Evolutionary conservation across 1,140 invertebrate genomes (phyloP), one percentile per base, ranked within the genome.

Genomic region (Philopotamus ludificatus): DNA sequence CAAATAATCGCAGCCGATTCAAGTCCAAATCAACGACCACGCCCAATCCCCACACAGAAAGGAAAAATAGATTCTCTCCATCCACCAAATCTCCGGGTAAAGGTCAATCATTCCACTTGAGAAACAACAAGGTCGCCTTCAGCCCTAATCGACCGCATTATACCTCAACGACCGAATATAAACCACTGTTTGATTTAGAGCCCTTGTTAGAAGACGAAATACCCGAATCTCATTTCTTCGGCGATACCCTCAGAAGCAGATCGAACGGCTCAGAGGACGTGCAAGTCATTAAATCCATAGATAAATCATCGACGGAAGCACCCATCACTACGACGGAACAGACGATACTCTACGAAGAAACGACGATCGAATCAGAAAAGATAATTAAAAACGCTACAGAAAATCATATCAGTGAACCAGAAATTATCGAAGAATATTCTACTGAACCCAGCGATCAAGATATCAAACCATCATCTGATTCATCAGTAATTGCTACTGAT

Each of bases 161-260:
- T 15, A 73, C 70, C 69, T 71, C 75, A 59, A 79, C 79, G 8
- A 81, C 79, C 2, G 81, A 82, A 74, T 82, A 81, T 65, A 81
- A 79, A 72, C 73, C 77, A 20, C 64, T 78, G 23, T 74, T 81
- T 66, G 79, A 83, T 71, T 75, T 83, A 51, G 82, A 82, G 72
- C 77, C 82, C 8, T 70, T 83, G 49, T 74, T 83, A 28, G 82
- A 83, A 76, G 83, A 83, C 68, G 79, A 81, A 54, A 80, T 81
- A 59, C 76, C 77, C 69, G 78, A 79, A 63, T 70, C 79, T 20
- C 76, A 72, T 65, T 76, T 80, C 8, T 81, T 81, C 54, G 79
- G 79, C 64, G 77, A 81, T 65, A 68, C 77, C 25, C 78, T 80
- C 74, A 79, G 78, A 70, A 79, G 79, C 68, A 77, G 70, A 39